These are phyloP conservation scores for Corydoras maculifer DNA, from an alignment of 2,113 vertebrate genomes.

Conservation along the genomic window DNA sequence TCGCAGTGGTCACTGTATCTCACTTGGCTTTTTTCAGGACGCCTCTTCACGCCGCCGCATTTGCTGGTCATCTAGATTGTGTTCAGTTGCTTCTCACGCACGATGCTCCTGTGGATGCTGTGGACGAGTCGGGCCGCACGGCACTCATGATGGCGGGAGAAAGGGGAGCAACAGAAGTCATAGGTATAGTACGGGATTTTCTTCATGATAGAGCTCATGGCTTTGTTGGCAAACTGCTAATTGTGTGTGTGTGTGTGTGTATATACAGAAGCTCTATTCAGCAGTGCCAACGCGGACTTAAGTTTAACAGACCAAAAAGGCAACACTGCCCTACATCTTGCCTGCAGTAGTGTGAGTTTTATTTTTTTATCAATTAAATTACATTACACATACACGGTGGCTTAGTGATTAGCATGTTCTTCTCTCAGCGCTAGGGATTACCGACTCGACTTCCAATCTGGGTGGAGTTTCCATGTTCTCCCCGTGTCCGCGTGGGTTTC, in stretches of 20 bases:
- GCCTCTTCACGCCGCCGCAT: conserved; percentile 88
- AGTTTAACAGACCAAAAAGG: conserved; percentile 77
- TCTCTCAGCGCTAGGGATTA: no score
- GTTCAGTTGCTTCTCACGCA: conserved; percentile 86
- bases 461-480: no score
- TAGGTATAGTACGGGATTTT: conserved; percentile 63
- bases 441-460: no score
- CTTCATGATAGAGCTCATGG: background rate
- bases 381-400: no score
- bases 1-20: no score
- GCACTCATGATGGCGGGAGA: conserved; percentile 86
- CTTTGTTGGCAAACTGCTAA: no score
- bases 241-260: conserved; percentile 3
- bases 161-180: conserved; percentile 68
- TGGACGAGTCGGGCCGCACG: conserved; percentile 72
- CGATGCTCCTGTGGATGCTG: conserved; percentile 70
- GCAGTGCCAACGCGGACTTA: conserved; percentile 68
- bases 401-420: no score
- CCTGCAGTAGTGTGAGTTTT: conserved; percentile 83
- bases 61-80: conserved; percentile 81
- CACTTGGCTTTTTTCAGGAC: conserved; percentile 59
- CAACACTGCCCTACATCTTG: conserved; percentile 87
- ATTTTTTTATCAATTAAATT: no score
- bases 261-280: conserved; percentile 79
- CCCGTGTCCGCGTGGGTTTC: no score